Conservation (phyloP, 2,797 vertebrate species). For the Gastrophryne carolinensis region DNA sequence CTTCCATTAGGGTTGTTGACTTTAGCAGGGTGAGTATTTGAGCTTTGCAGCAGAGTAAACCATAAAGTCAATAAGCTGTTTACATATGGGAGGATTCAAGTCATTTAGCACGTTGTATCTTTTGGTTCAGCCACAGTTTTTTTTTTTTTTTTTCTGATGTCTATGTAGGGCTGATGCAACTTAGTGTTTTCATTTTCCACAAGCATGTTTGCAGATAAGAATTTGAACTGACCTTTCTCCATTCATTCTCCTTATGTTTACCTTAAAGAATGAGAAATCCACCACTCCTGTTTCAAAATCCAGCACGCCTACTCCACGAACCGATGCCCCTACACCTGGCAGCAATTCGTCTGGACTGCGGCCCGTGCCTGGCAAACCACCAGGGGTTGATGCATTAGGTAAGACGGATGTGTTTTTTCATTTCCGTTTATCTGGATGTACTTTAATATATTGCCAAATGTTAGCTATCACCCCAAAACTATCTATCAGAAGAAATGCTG, state of each 20-base stretch:
- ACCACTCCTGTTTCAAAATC: slow-evolving; percentile 97
- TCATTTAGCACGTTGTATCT: slow-evolving; percentile 44
- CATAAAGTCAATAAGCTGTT: slow-evolving; percentile 47
- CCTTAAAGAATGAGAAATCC: slow-evolving; percentile 95
- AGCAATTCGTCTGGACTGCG: slow-evolving; percentile 95
- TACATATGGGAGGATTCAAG: slow-evolving; percentile 47
- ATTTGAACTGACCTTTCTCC: not conserved
- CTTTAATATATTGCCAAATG: no score
- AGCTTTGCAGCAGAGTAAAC: slow-evolving; percentile 43
- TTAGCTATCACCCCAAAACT: no score
- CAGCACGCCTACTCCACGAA: slow-evolving; percentile 93
- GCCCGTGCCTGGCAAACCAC: slow-evolving; percentile 92
- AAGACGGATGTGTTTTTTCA: slow-evolving; percentile 55
- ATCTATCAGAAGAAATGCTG: no score
- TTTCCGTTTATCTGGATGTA: not conserved
- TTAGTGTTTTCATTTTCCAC: slow-evolving; percentile 33
- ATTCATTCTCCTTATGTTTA: not conserved
- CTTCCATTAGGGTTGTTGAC: slow-evolving; percentile 51
- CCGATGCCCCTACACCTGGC: slow-evolving; percentile 93
- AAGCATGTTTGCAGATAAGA: not conserved
- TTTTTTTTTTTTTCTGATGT: slow-evolving; percentile 27
- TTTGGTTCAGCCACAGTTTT: slow-evolving; percentile 31
- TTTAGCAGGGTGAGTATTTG: slow-evolving; percentile 49
- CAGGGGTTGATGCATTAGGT: slow-evolving; percentile 94
- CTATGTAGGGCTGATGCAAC: slow-evolving; percentile 39